Evolutionary conservation across 2,797 vertebrate species (phyloP), one percentile per base, ranked within the genome.

Genomic region (Enteromius thamalakanensis): DNA sequence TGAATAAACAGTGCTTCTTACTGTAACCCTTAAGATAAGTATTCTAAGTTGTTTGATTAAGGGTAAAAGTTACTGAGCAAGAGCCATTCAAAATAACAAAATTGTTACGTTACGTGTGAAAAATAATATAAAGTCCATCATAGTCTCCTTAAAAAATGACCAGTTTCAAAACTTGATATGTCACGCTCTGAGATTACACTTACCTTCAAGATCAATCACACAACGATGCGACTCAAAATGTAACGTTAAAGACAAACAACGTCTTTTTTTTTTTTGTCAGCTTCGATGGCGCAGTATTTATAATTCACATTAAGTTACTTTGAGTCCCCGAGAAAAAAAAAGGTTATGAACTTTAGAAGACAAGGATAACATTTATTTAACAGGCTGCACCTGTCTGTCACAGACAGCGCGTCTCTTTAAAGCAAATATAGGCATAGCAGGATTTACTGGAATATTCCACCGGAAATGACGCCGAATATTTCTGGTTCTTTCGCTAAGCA

Each of bases 371-470:
- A 81, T 7, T 62, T 51, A 17, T 8, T 1, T 5, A n/a, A 37
- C 21, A 40, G 34, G 15, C 68, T 42, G 71, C 86, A 90, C 90
- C 90, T 92, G 88, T 83, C 60, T 91, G 89, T 81, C 29, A 1
- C 47, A 80, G 62, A 77, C 75, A 15, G 87, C 85, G 87, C 90
- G 83, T 89, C 87, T 74, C 87, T 89, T 93, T 93, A 93, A 93
- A 91, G n/a, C n/a, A n/a, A n/a, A n/a, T n/a, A n/a, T n/a, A n/a
- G 88, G 71, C 65, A 10, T 51, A 42, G 71, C 53, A 45, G 82
- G 81, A 71, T 83, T 86, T 80, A 37, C 91, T 93, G 89, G 91
- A 94, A 94, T 89, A 91, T 94, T 95, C 94, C 91, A 93, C 88
- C 92, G 94, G 94, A 95, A 86, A 79, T 94, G 93, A 94, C 94